Conservation (phyloP, 92 coral and sea anemone genomes). For the Nematostella vectensis region DNA sequence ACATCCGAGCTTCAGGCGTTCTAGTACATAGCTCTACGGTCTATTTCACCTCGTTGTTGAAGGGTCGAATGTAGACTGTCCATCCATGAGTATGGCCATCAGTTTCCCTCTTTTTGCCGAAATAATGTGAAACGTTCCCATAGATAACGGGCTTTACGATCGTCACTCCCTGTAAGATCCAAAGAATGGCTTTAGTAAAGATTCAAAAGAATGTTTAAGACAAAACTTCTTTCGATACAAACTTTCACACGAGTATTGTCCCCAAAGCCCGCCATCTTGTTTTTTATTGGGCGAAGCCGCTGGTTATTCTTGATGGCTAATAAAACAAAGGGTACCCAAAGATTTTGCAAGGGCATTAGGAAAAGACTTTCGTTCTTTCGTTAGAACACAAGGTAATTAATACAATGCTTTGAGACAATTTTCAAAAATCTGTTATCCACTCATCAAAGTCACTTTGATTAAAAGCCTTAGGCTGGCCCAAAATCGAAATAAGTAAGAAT, state of each 20-base stretch:
- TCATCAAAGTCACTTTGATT: no score
- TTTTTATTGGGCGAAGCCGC: slow-evolving; percentile 1
- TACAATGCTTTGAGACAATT: no score
- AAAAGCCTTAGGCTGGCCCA: no score
- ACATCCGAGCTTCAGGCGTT: no score
- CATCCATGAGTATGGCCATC: slow-evolving; percentile 99
- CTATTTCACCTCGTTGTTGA: slow-evolving; percentile 15
- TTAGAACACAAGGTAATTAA: no score
- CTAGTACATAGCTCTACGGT: no score
- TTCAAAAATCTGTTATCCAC: no score
- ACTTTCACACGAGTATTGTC: slow-evolving; percentile 98
- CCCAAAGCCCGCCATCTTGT: slow-evolving; percentile 91
- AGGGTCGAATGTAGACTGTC: slow-evolving; percentile 86
- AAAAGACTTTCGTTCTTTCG: no score
- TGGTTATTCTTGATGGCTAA: background rate
- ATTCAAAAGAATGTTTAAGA: background rate
- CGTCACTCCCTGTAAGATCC: slow-evolving; percentile 63
- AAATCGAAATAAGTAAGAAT: no score
- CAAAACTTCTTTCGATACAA: slow-evolving; percentile 1
- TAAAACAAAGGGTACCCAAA: background rate
- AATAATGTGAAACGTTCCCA: slow-evolving; percentile 93
- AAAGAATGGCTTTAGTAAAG: background rate
- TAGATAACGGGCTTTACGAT: slow-evolving; percentile 78
- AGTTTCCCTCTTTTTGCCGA: slow-evolving; percentile 92
- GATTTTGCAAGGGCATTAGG: no score